These are phyloP conservation scores for Argyresthia albistria DNA, from an alignment of 2,888 invertebrate genomes.

Conservation along the genomic window DNA sequence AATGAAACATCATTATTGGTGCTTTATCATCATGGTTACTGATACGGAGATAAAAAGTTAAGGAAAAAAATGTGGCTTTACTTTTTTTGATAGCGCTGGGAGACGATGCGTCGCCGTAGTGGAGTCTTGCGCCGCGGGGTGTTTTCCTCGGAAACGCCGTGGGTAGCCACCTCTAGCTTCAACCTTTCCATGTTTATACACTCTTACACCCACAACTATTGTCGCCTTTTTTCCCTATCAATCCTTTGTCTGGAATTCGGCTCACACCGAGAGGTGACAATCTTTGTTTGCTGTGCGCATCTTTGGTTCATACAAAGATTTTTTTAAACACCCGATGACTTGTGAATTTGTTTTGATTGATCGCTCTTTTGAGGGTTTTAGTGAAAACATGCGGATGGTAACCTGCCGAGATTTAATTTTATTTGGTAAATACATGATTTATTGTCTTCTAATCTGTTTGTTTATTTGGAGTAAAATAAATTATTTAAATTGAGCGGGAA, in stretches of 20 bases:
- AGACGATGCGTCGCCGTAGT: slow-evolving; percentile 56
- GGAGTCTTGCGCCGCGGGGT: slow-evolving; percentile 56
- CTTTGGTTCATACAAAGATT: slow-evolving; percentile 51
- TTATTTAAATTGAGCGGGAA: too few relatives aligned
- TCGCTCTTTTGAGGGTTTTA: slow-evolving; percentile 34
- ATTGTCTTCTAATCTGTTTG: background rate
- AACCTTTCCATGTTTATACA: slow-evolving; percentile 56
- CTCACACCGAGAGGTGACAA: slow-evolving; percentile 63
- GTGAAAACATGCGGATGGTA: slow-evolving; percentile 38
- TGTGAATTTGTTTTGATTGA: slow-evolving; percentile 71
- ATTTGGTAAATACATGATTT: background rate
- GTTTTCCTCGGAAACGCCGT: slow-evolving; percentile 60
- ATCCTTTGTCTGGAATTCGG: slow-evolving; percentile 56
- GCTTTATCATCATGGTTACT: slow-evolving; percentile 59
- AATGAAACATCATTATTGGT: slow-evolving; percentile 71
- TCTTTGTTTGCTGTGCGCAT: slow-evolving; percentile 60
- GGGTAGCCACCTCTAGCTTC: slow-evolving; percentile 18
- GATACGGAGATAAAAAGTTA: slow-evolving; percentile 57
- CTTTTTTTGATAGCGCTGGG: slow-evolving; percentile 59
- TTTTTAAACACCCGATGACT: slow-evolving; percentile 68
- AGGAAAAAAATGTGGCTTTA: slow-evolving; percentile 41
- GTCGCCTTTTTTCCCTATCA: slow-evolving; percentile 44
- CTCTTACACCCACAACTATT: slow-evolving; percentile 59
- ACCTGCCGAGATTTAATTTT: slow-evolving; percentile 28
- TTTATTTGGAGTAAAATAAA: background rate